Base-by-base conservation (phyloP, 2,888 invertebrate genomes). In the Mongoloraphidia duomilia region DNA sequence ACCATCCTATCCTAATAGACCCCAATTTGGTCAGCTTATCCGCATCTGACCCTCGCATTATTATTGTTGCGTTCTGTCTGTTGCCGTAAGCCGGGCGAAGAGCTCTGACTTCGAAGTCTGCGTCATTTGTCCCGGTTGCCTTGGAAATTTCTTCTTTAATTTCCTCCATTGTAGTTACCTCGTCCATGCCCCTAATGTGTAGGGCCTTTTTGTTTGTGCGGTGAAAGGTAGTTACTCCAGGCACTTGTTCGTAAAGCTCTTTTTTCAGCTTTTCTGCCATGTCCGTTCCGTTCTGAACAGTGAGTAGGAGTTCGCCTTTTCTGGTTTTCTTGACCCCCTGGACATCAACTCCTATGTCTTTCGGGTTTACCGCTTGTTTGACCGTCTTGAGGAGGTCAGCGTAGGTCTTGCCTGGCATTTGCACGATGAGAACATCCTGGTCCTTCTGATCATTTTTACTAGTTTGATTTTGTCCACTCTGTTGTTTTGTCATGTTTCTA, bases 171-270 rank as follows among this genome's bases (percentile, higher is more conserved):
- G 50, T 53, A 1, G 50, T 44, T 4, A 50, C 13, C 37, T 51
- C 50, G 35, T 54, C 52, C 38, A 55, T 11, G 14, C 42, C 51
- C 13, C 53, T 53, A 6, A 55, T 41, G 46, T 54, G 53, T 3
- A 54, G 36, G 2, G 49, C 34, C 26, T 44, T 51, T 33, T 52
- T 51, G 12, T 34, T 47, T 9, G 26, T 12, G 9, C 44, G 36
- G 6, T 38, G 4, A 9, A 49, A 44, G 13, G 49, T 49, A 6
- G 11, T 35, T 2, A 34, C 39, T 1, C 44, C 48, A 5, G 53
- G 50, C 1, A 53, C 43, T 48, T 49, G 51, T 1, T 47, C 42
- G 34, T 8, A 36, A 3, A 53, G 34, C 35, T 39, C 46, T 38
- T 50, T 45, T 41, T 41, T 50, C 11, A 52, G 47, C 9, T 10